Conservation (phyloP, 1,140 invertebrate species). For the Danaus melanippus region DNA sequence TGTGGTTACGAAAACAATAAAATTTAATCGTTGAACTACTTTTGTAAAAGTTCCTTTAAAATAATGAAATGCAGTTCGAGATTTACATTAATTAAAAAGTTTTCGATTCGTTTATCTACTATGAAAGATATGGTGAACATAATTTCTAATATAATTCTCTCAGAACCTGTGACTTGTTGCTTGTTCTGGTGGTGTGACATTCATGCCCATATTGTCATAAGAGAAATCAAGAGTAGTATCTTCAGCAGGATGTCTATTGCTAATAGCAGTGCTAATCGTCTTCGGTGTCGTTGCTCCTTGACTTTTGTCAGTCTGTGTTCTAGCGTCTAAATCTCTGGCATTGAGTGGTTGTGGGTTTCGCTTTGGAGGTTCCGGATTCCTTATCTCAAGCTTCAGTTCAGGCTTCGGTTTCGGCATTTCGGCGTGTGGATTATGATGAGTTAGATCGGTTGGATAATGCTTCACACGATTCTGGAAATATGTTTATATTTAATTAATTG, state of each 20-base stretch:
- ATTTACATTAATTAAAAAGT: too few species aligned
- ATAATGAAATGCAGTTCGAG: too few species aligned
- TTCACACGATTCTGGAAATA: conserved; percentile 56
- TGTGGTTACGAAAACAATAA: too few species aligned
- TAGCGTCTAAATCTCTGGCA: conserved; percentile 46
- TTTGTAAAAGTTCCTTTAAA: too few species aligned
- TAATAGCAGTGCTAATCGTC: conserved; percentile 72
- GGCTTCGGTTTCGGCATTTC: conserved; percentile 57
- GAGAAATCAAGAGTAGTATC: conserved; percentile 79
- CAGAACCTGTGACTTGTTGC: conserved; percentile 52
- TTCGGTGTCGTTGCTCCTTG: conserved; percentile 69
- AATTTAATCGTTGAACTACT: too few species aligned
- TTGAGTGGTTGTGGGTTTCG: conserved; percentile 49
- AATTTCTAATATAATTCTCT: conserved; percentile 12
- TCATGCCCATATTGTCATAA: conserved; percentile 80
- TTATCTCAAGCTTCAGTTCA: conserved; percentile 57
- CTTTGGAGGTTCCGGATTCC: conserved; percentile 52
- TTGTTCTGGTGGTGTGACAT: conserved; percentile 72
- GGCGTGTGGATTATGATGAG: conserved; percentile 58
- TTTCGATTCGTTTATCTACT: too few species aligned
- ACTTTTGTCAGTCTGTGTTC: conserved; percentile 57
- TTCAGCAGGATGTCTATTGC: conserved; percentile 75
- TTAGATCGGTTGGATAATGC: conserved; percentile 50
- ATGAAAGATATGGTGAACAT: too few species aligned
- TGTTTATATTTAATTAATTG: background rate